Evolutionary conservation across 2,113 vertebrate species (phyloP).

Genomic region (Sigmodon hispidus): DNA sequence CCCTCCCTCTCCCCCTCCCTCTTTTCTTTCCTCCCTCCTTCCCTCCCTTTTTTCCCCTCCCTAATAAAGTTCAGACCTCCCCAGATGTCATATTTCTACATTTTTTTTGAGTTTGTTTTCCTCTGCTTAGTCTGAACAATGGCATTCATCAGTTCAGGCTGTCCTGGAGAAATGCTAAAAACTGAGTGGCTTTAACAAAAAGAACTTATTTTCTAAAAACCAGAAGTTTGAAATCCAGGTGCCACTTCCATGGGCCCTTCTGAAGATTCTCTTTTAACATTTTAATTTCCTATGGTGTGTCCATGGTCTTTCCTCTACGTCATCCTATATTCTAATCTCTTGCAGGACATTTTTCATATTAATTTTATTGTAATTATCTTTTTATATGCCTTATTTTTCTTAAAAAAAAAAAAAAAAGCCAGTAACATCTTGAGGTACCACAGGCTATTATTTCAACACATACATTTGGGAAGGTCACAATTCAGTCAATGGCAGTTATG

Average conservation of each 20-base stretch:
- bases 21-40: too few species aligned
- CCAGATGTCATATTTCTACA: neutral
- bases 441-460: neutral
- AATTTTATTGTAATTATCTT: neutral
- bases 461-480: neutral
- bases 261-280: neutral
- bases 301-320: neutral
- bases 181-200: neutral
- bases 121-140: neutral
- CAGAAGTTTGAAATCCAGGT: neutral
- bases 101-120: neutral
- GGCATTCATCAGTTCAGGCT: neutral
- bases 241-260: neutral
- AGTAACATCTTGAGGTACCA: neutral
- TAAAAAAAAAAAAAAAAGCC: neutral
- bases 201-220: neutral
- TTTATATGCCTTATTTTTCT: neutral
- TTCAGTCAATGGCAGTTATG: neutral
- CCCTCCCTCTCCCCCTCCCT: accelerated
- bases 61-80: neutral
- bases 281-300: neutral
- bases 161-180: neutral
- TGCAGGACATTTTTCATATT: neutral
- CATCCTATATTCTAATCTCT: neutral
- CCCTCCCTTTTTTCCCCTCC: neutral